phyloP scores from a whole-genome alignment of 1,140 invertebrate genomes.

The Apis dorsata region DNA sequence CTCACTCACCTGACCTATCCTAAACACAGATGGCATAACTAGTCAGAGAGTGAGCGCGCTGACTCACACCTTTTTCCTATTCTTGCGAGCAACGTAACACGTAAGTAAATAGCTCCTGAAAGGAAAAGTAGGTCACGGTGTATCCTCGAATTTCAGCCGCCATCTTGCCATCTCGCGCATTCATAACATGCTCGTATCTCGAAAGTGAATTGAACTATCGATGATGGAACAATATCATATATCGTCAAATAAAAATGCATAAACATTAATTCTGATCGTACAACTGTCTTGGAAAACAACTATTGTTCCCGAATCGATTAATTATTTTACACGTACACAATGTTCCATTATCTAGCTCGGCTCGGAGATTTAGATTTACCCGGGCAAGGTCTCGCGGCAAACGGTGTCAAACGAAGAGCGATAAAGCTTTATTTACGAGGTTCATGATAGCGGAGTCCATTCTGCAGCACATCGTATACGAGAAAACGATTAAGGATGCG shows the following conservation, averaged over 20 bases:
- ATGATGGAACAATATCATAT: neutral
- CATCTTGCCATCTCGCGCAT: neutral
- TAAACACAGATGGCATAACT: neutral
- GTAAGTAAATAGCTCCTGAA: neutral
- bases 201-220: neutral
- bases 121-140: neutral
- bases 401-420: constrained; percentile 23
- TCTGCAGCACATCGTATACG: constrained; percentile 51
- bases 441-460: constrained; percentile 35
- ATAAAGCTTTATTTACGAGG: constrained; percentile 54
- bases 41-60: neutral
- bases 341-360: neutral
- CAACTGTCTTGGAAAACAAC: neutral
- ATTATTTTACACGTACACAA: neutral
- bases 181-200: neutral
- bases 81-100: neutral
- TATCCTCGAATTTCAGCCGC: neutral
- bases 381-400: neutral
- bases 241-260: neutral
- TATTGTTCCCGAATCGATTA: neutral
- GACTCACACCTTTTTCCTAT: neutral
- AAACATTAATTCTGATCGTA: neutral
- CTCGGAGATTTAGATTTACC: neutral
- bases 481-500: constrained; percentile 55
- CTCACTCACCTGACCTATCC: neutral